A percentile compares a stretch with the other conserved stretches of the same genome.
These are phyloP conservation scores for Chrysotoxum bicinctum DNA, from an alignment of 2,888 invertebrate species.

Conservation along the genomic window DNA sequence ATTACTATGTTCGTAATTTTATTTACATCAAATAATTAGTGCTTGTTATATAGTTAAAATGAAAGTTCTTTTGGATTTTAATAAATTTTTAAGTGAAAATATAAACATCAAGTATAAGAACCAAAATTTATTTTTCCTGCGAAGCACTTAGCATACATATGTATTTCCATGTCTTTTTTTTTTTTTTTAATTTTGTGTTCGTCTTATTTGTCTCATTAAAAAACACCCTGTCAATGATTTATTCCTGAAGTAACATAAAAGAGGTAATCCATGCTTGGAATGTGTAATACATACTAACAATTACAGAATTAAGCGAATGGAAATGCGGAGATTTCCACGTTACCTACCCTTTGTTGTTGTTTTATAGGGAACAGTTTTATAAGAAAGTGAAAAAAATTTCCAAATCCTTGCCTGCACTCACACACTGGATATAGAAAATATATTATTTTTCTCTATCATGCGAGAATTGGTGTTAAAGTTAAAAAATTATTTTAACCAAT, in stretches of 20 bases:
- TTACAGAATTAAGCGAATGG: slow-evolving; percentile 35
- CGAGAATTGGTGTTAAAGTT: neutral
- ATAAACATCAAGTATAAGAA: too few species aligned
- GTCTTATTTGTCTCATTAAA: neutral
- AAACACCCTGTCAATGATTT: neutral
- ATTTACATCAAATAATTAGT: too few species aligned
- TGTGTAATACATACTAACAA: slow-evolving; percentile 47
- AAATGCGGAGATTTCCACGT: slow-evolving; percentile 25
- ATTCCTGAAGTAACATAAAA: neutral
- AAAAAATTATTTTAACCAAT: slow-evolving; percentile 6
- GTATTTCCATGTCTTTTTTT: too few species aligned
- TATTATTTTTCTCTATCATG: neutral
- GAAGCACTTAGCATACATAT: too few species aligned
- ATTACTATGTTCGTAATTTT: too few species aligned
- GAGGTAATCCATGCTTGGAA: slow-evolving; percentile 35
- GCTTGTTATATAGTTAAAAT: too few species aligned
- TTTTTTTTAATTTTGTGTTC: neutral
- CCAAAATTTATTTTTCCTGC: too few species aligned
- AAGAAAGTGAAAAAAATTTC: neutral
- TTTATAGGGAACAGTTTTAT: neutral
- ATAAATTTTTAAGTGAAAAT: too few species aligned
- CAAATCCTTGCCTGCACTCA: neutral
- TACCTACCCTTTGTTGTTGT: slow-evolving; percentile 10
- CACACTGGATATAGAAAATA: neutral
- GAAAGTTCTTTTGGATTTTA: too few species aligned